Base-by-base conservation (phyloP, 2,888 invertebrate species). In the Eupelmus urozonus region DNA sequence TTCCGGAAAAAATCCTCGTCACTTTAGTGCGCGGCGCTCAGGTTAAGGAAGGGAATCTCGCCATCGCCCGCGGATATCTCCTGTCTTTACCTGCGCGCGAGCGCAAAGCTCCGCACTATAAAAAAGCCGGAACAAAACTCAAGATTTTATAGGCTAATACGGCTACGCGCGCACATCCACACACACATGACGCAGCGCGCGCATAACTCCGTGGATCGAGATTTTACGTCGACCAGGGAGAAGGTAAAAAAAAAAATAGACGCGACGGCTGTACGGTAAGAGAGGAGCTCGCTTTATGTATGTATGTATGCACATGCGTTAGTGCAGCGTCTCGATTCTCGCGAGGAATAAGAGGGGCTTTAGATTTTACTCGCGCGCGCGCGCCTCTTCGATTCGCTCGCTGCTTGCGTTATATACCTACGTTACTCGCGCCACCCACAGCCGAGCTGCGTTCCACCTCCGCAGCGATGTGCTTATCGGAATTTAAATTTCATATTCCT, bases 81-180 rank as follows among this genome's bases (percentile, higher is more conserved):
- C 20, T n/a, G n/a, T n/a, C n/a, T 40, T 11, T 40, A 40, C 40
- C 40, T n/a, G n/a, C n/a, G n/a, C 34, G 34, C 49, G 49, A 49
- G 49, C n/a, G 7, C 3, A 9, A 2, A 2, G 4, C 49, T 62
- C 42, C 53, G n/a, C 20, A 65, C 72, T 67, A 74, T 79, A 76
- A 76, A 77, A 77, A 79, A 79, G 81, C 83, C 73, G 76, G 82
- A 83, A 84, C 84, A 84, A 86, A 86, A 85, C 85, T 85, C 84
- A 82, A 85, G 84, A 85, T 85, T 87, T 87, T 86, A 87, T 85
- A 84, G 85, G 84, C 85, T 84, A 85, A 86, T 86, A 85, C 82
- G 70, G 59, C 53, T 40, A 45, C 27, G 18, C 49, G 57, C 29
- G 49, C 3, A 20, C 25, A 25, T 23, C 16, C n/a, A n/a, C n/a